A percentile compares a stretch with the other conserved stretches of the same genome.
Conservation (phyloP, 2,113 vertebrate species). For the Paradisaea rubra region DNA sequence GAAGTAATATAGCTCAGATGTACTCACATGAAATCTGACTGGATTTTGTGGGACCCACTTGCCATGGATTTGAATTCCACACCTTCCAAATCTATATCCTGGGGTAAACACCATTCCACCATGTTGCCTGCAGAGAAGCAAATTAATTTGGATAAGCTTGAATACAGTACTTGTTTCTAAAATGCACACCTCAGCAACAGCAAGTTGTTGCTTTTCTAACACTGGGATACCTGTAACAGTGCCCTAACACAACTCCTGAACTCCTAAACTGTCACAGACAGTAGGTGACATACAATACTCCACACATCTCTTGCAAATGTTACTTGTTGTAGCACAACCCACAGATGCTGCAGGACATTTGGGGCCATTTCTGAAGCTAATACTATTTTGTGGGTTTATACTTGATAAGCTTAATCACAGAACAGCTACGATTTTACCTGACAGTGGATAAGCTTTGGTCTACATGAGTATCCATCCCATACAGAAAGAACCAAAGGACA, state of each 20-base stretch:
- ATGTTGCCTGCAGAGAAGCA: conserved; percentile 83
- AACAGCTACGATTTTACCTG: not conserved
- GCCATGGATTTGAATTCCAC: conserved; percentile 99
- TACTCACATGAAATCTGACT: conserved; percentile 94
- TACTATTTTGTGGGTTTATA: not conserved
- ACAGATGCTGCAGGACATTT: not conserved
- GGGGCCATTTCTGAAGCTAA: not conserved
- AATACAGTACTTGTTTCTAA: not conserved
- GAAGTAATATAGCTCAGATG: not conserved
- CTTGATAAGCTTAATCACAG: not conserved
- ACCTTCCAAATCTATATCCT: conserved; percentile 92
- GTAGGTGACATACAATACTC: not conserved
- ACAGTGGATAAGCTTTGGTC: not conserved
- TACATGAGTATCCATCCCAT: not conserved
- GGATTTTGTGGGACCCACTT: conserved; percentile 93
- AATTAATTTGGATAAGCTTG: not conserved
- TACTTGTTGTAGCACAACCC: not conserved
- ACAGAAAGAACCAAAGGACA: not conserved
- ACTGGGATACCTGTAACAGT: not conserved
- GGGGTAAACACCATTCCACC: conserved; percentile 95
- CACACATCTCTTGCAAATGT: not conserved
- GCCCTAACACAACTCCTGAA: not conserved
- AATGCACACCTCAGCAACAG: not conserved
- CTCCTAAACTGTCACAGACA: not conserved
- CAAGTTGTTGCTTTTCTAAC: not conserved